A percentile compares a stretch with the other conserved stretches of the same genome.
phyloP scores from a whole-genome alignment of 2,797 vertebrate species.

The Esox lucius region DNA sequence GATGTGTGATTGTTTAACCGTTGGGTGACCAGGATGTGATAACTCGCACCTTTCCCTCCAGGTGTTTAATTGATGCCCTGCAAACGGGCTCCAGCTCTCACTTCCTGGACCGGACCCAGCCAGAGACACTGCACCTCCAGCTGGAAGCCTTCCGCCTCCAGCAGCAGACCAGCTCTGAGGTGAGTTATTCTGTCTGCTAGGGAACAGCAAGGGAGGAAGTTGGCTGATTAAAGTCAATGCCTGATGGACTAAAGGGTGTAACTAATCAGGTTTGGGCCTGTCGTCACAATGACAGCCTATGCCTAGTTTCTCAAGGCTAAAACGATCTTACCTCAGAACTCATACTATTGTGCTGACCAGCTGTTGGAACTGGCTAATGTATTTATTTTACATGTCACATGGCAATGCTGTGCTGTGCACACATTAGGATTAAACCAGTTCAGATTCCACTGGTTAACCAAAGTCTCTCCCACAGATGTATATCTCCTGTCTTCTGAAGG shows the following conservation, averaged over 20 bases:
- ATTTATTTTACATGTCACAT: not conserved
- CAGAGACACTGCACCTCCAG: constrained; percentile 20
- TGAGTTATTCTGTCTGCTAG: constrained; percentile 10
- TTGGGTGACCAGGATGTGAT: not conserved
- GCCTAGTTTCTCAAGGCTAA: not conserved
- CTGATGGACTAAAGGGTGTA: not conserved
- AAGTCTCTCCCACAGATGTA: constrained; percentile 30
- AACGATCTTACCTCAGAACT: not conserved
- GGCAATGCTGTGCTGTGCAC: not conserved
- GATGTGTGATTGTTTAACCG: too few species aligned
- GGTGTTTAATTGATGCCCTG: constrained; percentile 28
- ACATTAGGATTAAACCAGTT: not conserved
- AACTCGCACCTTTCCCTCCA: not conserved
- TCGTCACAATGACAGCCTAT: not conserved
- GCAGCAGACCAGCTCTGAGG: constrained; percentile 13
- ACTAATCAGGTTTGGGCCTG: not conserved
- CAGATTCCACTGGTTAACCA: not conserved
- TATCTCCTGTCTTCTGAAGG: constrained; percentile 42
- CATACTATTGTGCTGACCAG: not conserved
- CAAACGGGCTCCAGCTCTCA: constrained; percentile 23
- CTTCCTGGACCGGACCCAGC: constrained; percentile 22
- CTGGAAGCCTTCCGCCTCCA: constrained; percentile 22
- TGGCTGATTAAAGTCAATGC: not conserved
- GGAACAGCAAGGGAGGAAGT: not conserved
- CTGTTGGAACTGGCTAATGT: not conserved